Percentiles rank a stretch among this genome's conserved stretches.
phyloP scores from a whole-genome alignment of 2,797 vertebrate species.

The Spinus pinus region DNA sequence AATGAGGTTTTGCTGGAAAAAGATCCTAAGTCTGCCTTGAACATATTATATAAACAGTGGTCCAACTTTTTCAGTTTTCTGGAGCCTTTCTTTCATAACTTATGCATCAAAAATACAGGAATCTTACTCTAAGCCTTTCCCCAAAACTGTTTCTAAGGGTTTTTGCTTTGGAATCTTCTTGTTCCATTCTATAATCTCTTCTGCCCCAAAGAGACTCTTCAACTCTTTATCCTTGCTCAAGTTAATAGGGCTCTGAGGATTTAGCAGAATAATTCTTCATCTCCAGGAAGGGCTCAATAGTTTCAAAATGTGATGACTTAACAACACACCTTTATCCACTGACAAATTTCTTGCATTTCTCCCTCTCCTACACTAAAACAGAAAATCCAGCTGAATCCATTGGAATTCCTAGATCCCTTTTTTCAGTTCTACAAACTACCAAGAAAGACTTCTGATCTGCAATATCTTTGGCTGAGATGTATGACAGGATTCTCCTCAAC shows the following conservation, averaged over 20 bases:
- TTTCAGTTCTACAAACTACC: not conserved
- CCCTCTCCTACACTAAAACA: not conserved
- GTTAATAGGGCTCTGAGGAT: conserved; percentile 4
- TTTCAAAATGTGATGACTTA: conserved; percentile 11
- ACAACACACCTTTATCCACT: not conserved
- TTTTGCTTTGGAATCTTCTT: not conserved
- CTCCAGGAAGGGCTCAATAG: conserved; percentile 6
- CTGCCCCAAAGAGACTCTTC: not conserved
- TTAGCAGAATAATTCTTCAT: not conserved
- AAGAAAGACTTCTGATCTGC: not conserved
- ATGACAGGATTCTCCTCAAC: not conserved
- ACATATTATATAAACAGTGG: not conserved
- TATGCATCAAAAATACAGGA: not conserved
- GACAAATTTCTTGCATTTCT: not conserved
- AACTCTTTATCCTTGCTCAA: not conserved
- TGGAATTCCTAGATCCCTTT: not conserved
- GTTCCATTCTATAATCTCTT: not conserved
- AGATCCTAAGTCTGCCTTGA: not conserved
- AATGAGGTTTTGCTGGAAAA: not conserved
- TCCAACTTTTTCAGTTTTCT: not conserved
- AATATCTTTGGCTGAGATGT: not conserved
- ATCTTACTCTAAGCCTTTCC: not conserved
- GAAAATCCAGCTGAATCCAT: not conserved
- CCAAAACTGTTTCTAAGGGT: not conserved
- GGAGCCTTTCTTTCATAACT: not conserved